Evolutionary conservation across 2,888 invertebrate genomes (phyloP).

Genomic region (Parthenolecanium corni): DNA sequence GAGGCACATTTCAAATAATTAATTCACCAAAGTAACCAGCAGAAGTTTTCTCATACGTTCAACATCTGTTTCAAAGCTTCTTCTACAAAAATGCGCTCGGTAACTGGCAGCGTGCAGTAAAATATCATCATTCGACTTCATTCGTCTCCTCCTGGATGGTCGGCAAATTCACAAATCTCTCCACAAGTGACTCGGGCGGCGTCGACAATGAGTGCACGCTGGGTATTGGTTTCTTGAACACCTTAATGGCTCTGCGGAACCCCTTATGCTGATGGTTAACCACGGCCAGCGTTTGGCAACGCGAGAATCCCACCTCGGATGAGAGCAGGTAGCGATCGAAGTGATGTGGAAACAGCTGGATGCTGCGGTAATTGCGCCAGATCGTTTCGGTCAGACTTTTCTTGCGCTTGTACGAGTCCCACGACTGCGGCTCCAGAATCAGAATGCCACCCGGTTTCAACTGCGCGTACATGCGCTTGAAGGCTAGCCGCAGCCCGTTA

Average conservation of each 20-base stretch:
- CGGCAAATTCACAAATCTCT: too few relatives aligned
- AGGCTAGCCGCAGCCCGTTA: conserved; percentile 79
- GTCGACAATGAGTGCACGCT: background rate
- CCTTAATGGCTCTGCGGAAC: conserved; percentile 64
- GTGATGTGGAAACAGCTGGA: conserved; percentile 80
- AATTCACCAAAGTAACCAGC: too few relatives aligned
- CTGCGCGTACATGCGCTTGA: conserved; percentile 82
- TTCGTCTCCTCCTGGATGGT: too few relatives aligned
- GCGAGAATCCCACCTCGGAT: conserved; percentile 86
- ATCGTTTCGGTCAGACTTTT: conserved; percentile 76
- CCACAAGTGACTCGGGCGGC: too few relatives aligned
- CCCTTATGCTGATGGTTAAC: conserved; percentile 78
- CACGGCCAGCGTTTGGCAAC: conserved; percentile 70
- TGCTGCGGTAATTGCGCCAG: conserved; percentile 69
- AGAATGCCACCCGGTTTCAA: conserved; percentile 84
- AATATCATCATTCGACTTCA: too few relatives aligned
- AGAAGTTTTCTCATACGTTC: too few relatives aligned
- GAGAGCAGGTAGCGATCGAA: conserved; percentile 87
- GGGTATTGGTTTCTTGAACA: conserved; percentile 37
- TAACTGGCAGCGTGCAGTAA: too few relatives aligned
- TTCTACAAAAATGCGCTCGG: too few relatives aligned
- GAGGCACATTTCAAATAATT: too few relatives aligned
- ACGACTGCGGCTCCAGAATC: conserved; percentile 88
- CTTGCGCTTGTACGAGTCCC: conserved; percentile 84
- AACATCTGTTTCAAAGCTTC: too few relatives aligned